Evolutionary conservation across 2,888 invertebrate genomes (phyloP), one percentile per base, ranked within the genome.

Genomic region (Thymelicus acteon): DNA sequence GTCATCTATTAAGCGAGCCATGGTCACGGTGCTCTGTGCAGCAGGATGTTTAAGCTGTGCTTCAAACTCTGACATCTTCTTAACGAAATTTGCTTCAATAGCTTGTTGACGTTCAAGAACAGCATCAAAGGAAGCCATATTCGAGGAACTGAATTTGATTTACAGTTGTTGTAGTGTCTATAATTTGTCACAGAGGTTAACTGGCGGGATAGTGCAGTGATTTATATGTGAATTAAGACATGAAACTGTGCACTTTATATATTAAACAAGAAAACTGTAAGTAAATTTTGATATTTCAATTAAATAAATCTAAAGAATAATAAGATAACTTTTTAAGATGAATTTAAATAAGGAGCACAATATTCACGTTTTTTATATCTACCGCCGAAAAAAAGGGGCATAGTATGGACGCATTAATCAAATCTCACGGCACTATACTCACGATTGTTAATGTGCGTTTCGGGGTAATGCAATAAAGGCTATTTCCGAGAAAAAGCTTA

Each of bases 401-500:
- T 3, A 2, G 44, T 6, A 58, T 39, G 0, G n/a, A 39, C 6
- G 58, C 39, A 15, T 57, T 37, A 60, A 60, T 40, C 40, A 39
- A 54, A 19, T 64, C 63, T 63, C 48, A 63, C 49, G 48, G 49
- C 48, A 37, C 63, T 60, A 60, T 52, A 66, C 44, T 58, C 31
- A 60, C 37, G 39, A 64, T 64, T 31, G 64, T 4, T 64, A 39
- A 60, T 19, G 37, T 19, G 15, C 66, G 49, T 40, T 67, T 68
- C 54, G 54, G 54, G 15, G 61, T 47, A 49, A 49, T 62, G 47
- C 15, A 62, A 37, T 19, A 44, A 64, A 37, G 48, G 47, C 61
- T 47, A 31, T 73, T 77, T 73, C 72, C 72, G 60, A 74, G 73
- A 58, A 72, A 70, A 69, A 47, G 57, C 40, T 72, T 76, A 76